Evolutionary conservation across 1,140 invertebrate species (phyloP).

Genomic region (Aphelenchoides besseyi): DNA sequence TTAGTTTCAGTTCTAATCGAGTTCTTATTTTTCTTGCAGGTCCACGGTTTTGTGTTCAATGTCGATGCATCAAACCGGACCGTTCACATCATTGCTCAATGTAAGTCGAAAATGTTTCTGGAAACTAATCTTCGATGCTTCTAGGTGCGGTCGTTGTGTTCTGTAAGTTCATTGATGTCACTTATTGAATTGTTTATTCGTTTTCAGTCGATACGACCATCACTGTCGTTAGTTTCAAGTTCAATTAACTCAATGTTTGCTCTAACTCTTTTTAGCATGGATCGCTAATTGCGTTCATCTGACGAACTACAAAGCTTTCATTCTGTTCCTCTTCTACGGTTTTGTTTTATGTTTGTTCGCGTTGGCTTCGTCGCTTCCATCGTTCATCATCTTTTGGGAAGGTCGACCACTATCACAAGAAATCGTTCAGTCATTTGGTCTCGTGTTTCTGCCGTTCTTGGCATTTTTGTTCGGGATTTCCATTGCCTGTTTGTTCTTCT

Average conservation of each 20-base stretch:
- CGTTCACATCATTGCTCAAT: slow-evolving; percentile 58
- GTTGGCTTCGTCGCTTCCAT: slow-evolving; percentile 47
- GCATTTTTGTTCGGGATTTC: slow-evolving; percentile 45
- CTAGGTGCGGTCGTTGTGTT: too few species aligned
- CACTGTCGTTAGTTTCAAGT: slow-evolving; percentile 32
- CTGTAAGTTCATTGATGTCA: slow-evolving; percentile 24
- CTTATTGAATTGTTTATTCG: neutral
- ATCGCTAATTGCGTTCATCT: slow-evolving; percentile 57
- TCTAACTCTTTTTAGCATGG: slow-evolving; percentile 58
- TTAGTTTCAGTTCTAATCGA: slow-evolving; percentile 5
- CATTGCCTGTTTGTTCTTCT: slow-evolving; percentile 42
- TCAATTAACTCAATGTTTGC: slow-evolving; percentile 1
- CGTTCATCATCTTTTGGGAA: slow-evolving; percentile 37
- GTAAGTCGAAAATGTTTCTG: slow-evolving; percentile 54
- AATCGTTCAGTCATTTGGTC: slow-evolving; percentile 29
- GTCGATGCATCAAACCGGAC: slow-evolving; percentile 56
- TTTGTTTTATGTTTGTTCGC: slow-evolving; percentile 43
- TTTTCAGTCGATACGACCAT: slow-evolving; percentile 36
- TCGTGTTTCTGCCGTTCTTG: slow-evolving; percentile 41
- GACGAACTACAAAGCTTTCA: slow-evolving; percentile 59
- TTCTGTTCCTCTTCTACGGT: slow-evolving; percentile 58
- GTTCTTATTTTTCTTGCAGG: slow-evolving; percentile 4
- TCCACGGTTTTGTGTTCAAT: slow-evolving; percentile 46
- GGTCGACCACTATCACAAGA: neutral
- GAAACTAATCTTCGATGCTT: too few species aligned